A percentile compares a stretch with the other conserved stretches of the same genome.
These are phyloP conservation scores for Spilogale gracilis DNA, from an alignment of 2,113 vertebrate genomes.

Conservation along the genomic window DNA sequence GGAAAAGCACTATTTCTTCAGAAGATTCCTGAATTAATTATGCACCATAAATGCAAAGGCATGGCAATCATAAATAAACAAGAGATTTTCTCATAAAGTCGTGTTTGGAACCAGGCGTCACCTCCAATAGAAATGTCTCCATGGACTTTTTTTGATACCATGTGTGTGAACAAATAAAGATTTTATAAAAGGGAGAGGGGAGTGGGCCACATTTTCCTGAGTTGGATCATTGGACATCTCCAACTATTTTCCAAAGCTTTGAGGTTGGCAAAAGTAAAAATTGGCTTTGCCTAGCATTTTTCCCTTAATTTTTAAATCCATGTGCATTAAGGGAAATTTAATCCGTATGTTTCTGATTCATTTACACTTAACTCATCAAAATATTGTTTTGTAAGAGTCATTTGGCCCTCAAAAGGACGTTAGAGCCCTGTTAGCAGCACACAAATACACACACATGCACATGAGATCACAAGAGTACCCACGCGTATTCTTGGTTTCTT, in stretches of 20 bases:
- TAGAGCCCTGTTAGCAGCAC: not conserved
- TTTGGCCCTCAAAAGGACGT: slow-evolving; percentile 26
- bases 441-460: not conserved
- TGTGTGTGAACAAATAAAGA: slow-evolving; percentile 70
- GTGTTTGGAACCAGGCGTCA: slow-evolving; percentile 64
- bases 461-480: no score
- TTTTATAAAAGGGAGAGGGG: slow-evolving; percentile 69
- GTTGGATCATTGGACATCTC: slow-evolving; percentile 69
- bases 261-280: slow-evolving; percentile 73
- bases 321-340: slow-evolving; percentile 77
- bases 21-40: slow-evolving; percentile 52
- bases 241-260: slow-evolving; percentile 71
- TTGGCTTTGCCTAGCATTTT: slow-evolving; percentile 67
- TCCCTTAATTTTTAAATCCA: slow-evolving; percentile 79
- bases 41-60: slow-evolving; percentile 61
- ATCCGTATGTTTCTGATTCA: slow-evolving; percentile 79
- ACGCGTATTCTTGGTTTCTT: not conserved
- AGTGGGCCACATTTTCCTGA: slow-evolving; percentile 55
- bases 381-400: slow-evolving; percentile 73
- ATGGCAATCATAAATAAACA: slow-evolving; percentile 70
- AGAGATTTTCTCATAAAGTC: slow-evolving; percentile 65
- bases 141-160: slow-evolving; percentile 50
- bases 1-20: not conserved
- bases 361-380: slow-evolving; percentile 82
- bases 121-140: slow-evolving; percentile 60